Conservation (phyloP, 2,797 vertebrate genomes). For the Microhierax caerulescens region DNA sequence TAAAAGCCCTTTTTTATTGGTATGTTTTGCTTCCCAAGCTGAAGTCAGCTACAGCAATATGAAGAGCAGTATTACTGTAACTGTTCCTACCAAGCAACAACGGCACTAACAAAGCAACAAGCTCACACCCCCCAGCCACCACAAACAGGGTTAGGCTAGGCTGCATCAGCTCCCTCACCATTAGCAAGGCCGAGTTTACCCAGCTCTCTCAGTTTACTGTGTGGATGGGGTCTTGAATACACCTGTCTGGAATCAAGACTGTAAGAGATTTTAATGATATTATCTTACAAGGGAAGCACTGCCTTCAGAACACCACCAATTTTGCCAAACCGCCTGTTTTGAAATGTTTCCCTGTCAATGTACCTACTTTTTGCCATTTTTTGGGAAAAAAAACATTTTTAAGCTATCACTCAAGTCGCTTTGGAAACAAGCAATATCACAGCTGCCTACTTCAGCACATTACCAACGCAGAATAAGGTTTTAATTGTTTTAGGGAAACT, state of each 20-base stretch:
- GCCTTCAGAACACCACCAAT: not conserved
- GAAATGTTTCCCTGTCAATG: not conserved
- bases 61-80: not conserved
- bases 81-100: not conserved
- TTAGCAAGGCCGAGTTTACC: not conserved
- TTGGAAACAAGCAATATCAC: not conserved
- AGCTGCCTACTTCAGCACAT: not conserved
- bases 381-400: not conserved
- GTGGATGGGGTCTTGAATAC: not conserved
- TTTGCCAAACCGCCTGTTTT: not conserved
- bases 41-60: not conserved
- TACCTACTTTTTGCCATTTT: not conserved
- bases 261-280: not conserved
- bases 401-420: not conserved
- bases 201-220: not conserved
- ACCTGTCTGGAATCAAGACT: not conserved
- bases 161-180: not conserved
- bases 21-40: not conserved
- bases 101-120: not conserved
- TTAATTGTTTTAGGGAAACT: not conserved
- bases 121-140: not conserved
- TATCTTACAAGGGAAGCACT: not conserved
- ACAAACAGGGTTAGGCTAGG: not conserved
- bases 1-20: not conserved
- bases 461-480: not conserved